Conservation (phyloP, 2,113 vertebrate species). For the Psilopsiagon aurifrons region DNA sequence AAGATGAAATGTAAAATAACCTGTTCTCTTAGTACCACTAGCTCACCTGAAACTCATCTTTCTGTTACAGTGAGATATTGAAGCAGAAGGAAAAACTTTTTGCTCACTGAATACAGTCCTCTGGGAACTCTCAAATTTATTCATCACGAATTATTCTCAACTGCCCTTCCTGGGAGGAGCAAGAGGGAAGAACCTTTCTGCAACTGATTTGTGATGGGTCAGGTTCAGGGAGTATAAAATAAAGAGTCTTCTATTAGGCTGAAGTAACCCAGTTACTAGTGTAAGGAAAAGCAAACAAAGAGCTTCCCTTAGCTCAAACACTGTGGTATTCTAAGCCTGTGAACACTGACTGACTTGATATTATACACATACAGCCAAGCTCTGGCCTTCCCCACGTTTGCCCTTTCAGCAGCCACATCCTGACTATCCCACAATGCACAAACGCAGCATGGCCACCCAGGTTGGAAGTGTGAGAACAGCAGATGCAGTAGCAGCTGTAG, state of each 20-base stretch:
- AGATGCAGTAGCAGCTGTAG: background rate
- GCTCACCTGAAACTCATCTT: background rate
- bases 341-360: background rate
- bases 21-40: background rate
- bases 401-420: slow-evolving; percentile 35
- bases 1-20: background rate
- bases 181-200: slow-evolving; percentile 11
- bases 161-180: background rate
- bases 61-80: background rate
- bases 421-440: background rate
- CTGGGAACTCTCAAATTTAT: background rate
- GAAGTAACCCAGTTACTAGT: slow-evolving; percentile 35
- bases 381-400: background rate
- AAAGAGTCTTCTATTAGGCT: slow-evolving; percentile 60
- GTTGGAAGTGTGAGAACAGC: background rate
- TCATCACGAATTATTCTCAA: background rate
- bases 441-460: background rate
- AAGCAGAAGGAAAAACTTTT: background rate
- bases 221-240: slow-evolving; percentile 65
- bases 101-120: background rate
- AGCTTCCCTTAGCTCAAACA: slow-evolving; percentile 38
- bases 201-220: slow-evolving; percentile 61
- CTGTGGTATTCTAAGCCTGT: slow-evolving; percentile 13
- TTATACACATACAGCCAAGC: background rate
- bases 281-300: slow-evolving; percentile 69